Evolutionary conservation across 2,797 vertebrate species (phyloP).

Genomic region (Cuniculus paca): DNA sequence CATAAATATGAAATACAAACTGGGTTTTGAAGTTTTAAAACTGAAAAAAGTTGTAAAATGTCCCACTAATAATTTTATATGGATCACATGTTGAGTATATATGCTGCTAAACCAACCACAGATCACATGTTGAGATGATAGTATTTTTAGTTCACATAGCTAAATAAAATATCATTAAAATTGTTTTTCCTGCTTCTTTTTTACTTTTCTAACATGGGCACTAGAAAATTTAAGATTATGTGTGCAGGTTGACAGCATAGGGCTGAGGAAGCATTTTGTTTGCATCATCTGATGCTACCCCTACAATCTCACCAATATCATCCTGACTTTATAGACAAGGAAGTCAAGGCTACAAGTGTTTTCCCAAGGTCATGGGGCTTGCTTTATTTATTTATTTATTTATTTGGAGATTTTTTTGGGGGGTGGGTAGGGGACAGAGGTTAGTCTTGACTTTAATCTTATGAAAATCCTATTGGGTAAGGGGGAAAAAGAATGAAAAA

Average conservation of each 20-base stretch:
- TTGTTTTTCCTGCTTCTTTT: neutral
- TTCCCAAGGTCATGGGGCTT: neutral
- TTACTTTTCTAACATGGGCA: neutral
- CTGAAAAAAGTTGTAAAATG: neutral
- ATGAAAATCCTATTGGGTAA: neutral
- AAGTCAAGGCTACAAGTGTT: neutral
- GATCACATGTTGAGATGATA: neutral
- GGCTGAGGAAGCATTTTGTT: neutral
- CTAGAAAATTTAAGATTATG: neutral
- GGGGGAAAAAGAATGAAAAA: neutral
- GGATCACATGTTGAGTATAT: neutral
- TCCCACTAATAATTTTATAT: neutral
- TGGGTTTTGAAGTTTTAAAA: neutral
- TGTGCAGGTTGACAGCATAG: no score
- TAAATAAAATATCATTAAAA: neutral
- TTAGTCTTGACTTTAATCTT: neutral
- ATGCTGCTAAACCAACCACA: neutral
- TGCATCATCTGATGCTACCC: fast-evolving
- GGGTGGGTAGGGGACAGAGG: no score
- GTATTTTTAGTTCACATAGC: neutral
- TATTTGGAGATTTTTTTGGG: neutral
- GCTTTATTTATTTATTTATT: neutral
- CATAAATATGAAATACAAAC: neutral
- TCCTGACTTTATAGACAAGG: neutral
- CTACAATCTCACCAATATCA: neutral